phyloP scores from a whole-genome alignment of 2,113 vertebrate genomes.

The Oryzias celebensis region DNA sequence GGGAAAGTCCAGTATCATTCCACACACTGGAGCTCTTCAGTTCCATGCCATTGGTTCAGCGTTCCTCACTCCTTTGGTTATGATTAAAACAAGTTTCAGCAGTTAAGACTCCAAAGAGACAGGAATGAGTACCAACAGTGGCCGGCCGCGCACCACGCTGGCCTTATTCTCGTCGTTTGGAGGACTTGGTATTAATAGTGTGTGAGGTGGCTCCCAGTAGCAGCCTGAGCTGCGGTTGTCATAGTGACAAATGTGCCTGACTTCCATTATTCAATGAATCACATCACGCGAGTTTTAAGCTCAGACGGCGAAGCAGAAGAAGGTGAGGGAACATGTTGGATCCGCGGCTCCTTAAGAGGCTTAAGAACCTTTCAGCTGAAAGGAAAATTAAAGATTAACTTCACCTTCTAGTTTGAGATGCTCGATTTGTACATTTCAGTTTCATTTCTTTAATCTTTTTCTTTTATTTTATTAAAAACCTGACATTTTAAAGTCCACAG shows the following conservation, averaged over 20 bases:
- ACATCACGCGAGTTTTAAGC: slow-evolving; percentile 2
- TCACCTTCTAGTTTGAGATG: too few species aligned
- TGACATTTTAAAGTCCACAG: background rate
- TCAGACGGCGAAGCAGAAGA: background rate
- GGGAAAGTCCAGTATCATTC: too few species aligned
- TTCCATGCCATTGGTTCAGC: too few species aligned
- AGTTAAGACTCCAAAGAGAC: too few species aligned
- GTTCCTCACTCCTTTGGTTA: too few species aligned
- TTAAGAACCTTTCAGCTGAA: too few species aligned
- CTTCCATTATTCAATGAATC: slow-evolving; percentile 19
- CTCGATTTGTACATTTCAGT: too few species aligned
- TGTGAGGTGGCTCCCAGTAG: slow-evolving; percentile 17
- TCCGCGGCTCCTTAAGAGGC: too few species aligned
- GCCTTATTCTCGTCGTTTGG: slow-evolving; percentile 24
- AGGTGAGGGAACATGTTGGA: background rate
- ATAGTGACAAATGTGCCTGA: slow-evolving; percentile 19
- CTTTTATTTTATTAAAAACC: background rate
- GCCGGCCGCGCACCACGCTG: background rate
- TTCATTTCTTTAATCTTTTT: too few species aligned
- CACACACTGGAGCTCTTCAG: too few species aligned
- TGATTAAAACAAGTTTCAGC: too few species aligned
- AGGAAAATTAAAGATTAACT: too few species aligned
- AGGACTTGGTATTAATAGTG: slow-evolving; percentile 29
- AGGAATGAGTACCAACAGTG: background rate
- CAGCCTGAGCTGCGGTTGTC: slow-evolving; percentile 25